Base-by-base conservation (phyloP, 2,797 vertebrate genomes). In the Sebastes matsubarae region DNA sequence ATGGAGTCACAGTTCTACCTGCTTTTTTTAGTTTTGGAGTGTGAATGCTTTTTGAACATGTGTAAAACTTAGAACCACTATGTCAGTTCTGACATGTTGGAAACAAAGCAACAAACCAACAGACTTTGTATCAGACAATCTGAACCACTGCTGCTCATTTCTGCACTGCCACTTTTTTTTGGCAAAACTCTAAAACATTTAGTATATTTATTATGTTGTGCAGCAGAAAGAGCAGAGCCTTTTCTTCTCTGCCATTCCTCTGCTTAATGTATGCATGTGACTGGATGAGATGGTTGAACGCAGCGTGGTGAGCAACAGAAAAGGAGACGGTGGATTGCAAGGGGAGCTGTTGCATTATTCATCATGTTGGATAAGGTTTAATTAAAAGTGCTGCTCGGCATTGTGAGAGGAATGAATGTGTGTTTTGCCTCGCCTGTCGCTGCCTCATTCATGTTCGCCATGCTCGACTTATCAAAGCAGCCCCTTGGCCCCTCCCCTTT, bases 321-420 rank as follows among this genome's bases (percentile, higher is more conserved):
- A 96, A 97, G 93, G 96, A 94, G 95, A 96, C 95, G 94, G 96
- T 95, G 96, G 95, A 96, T 95, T 96, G 94, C 92, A 90, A 91
- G 94, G 94, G 93, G 95, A 96, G 96, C 95, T 95, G 96, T 95
- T 97, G 96, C 95, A 96, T 96, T 96, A 97, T 97, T 97, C 97
- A 97, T 97, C 96, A 75, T 96, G 96, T 96, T 97, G 97, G 97
- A 97, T 97, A 97, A 97, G 96, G 95, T 97, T 98, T 97, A 98
- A 98, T 98, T 98, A 98, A 97, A 97, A 97, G 96, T 96, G 96
- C 96, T 96, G 96, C 96, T 96, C 89, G 91, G 94, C 92, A 97
- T 97, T 97, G 97, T 97, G 92, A 87, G 92, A 89, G 92, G 96
- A 96, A 96, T 97, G 96, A 98, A 97, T 98, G 96, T 97, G 94